A percentile compares a stretch with the other conserved stretches of the same genome.
These are phyloP conservation scores for Typhlichthys eigenmanni DNA, from an alignment of 2,797 vertebrate species.

Conservation along the genomic window DNA sequence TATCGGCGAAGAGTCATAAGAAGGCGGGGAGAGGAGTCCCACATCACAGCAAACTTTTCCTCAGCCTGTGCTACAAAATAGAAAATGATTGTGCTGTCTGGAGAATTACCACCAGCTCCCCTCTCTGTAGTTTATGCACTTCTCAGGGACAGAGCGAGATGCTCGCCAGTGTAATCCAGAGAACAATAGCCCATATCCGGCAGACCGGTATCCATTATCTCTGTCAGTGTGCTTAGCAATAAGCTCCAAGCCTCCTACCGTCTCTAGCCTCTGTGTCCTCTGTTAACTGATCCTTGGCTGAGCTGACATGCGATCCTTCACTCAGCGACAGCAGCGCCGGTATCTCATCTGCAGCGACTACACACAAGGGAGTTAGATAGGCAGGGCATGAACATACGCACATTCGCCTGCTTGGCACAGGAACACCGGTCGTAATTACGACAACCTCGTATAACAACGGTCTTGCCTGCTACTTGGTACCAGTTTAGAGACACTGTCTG, in stretches of 20 bases:
- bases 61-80: constrained; percentile 10
- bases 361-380: constrained; percentile 31
- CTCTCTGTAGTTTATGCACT: constrained; percentile 6
- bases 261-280: constrained; percentile 65
- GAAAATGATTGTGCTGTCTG: background rate
- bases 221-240: constrained; percentile 25
- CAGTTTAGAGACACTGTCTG: background rate
- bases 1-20: background rate
- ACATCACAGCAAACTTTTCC: constrained; percentile 12
- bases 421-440: no score
- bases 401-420: background rate
- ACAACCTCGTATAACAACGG: background rate
- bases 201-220: constrained; percentile 36
- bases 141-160: constrained; percentile 13
- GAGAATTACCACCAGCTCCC: constrained; percentile 11
- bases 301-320: constrained; percentile 62
- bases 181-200: constrained; percentile 50
- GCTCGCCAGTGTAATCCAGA: constrained; percentile 30
- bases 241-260: constrained; percentile 59
- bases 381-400: constrained; percentile 22
- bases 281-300: constrained; percentile 60
- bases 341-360: constrained; percentile 58
- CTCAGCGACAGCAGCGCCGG: constrained; percentile 50
- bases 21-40: constrained; percentile 1
- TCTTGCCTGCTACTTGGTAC: background rate